Evolutionary conservation across 2,113 vertebrate species (phyloP), one percentile per base, ranked within the genome.

Genomic region (Entosphenus tridentatus): DNA sequence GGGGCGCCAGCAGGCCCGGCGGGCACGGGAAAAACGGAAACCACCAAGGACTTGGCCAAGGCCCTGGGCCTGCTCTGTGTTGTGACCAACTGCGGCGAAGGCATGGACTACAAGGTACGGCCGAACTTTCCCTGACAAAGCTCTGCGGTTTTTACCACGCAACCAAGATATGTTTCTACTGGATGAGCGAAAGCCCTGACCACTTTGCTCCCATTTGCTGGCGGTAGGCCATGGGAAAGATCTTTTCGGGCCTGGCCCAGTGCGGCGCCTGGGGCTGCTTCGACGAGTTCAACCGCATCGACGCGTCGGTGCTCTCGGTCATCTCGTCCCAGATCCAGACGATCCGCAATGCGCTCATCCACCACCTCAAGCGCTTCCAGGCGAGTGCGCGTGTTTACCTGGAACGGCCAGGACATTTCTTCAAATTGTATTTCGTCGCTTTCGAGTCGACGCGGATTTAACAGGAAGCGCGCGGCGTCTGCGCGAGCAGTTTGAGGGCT

Each of bases 221-320:
- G 39, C 39, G 39, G 7, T 67, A 98, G 93, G 89, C 91, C 2
- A 78, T 98, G 2, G 91, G 92, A 57, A 98, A 96, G 78, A 93
- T 96, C 72, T 82, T 98, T 57, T 95, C 89, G 1, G 93, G 93
- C 13, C 82, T 97, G 0, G 85, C 89, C 56, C 92, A 98, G 76
- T 95, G 92, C 56, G 93, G 93, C 17, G 89, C 91, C 0, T 98
- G 93, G 93, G 92, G 93, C 58, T 98, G 93, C 76, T 98, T 98
- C 58, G 92, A 98, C 69, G 89, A 96, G 75, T 98, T 98, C 72
- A 96, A 97, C 74, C 87, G 91, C 2, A 96, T 98, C 0, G 89
- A 95, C 0, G 89, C 93, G 56, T 91, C 93, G 0, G 90, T 98
- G 73, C 81, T 97, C n/a, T 98, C 92, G 1, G 89, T 97, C 67